Evolutionary conservation across 1,140 invertebrate species (phyloP).

Genomic region (Archegozetes longisetosus): DNA sequence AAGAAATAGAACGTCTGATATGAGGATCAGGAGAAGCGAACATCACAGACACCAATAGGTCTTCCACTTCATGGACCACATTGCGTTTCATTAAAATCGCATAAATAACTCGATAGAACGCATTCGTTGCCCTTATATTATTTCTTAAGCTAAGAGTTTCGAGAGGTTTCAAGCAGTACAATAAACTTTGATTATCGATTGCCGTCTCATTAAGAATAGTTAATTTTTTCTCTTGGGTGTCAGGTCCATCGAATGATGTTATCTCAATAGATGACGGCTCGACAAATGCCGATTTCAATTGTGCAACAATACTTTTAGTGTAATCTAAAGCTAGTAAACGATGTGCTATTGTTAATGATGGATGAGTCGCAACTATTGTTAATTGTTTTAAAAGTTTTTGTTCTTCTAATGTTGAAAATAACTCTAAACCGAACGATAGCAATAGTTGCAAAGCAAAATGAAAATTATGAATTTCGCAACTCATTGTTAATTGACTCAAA

Average conservation of each 20-base stretch:
- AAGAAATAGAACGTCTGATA: neutral
- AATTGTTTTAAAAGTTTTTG: constrained; percentile 18
- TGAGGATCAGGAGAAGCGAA: neutral
- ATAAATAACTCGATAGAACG: constrained; percentile 8
- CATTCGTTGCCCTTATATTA: constrained; percentile 3
- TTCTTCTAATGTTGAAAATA: constrained; percentile 19
- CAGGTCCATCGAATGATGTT: constrained; percentile 20
- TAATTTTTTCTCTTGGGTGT: constrained; percentile 22
- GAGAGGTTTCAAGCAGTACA: constrained; percentile 1
- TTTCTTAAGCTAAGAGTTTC: neutral
- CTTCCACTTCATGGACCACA: neutral
- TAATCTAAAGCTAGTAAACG: constrained; percentile 19
- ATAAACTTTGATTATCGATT: constrained; percentile 8
- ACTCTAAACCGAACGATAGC: constrained; percentile 14
- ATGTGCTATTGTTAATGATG: constrained; percentile 18
- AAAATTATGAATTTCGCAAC: constrained; percentile 9
- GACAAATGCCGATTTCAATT: constrained; percentile 1
- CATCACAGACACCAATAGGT: neutral
- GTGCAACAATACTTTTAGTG: neutral
- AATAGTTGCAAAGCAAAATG: constrained; percentile 13
- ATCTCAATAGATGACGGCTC: constrained; percentile 3
- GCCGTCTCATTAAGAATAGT: constrained; percentile 13
- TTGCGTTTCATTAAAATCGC: neutral
- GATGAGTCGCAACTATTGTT: constrained; percentile 14
- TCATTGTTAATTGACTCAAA: constrained; percentile 2